Evolutionary conservation across 1,140 invertebrate genomes (phyloP).

Genomic region (Diorhabda elongata): DNA sequence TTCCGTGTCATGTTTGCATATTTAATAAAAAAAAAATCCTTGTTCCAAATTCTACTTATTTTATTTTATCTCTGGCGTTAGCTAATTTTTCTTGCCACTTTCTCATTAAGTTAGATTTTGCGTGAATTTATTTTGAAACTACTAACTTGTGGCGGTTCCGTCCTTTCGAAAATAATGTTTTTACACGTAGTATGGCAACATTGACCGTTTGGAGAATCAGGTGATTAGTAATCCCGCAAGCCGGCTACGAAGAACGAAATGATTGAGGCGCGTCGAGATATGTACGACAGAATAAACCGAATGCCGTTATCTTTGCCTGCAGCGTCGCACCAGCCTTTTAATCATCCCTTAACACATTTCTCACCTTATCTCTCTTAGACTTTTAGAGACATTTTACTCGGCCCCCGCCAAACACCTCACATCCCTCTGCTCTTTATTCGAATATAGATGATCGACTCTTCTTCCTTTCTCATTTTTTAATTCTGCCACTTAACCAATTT

Average conservation of each 20-base stretch:
- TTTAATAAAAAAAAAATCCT: too few species aligned
- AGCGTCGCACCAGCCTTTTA: slow-evolving; percentile 41
- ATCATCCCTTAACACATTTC: slow-evolving; percentile 45
- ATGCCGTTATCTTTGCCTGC: slow-evolving; percentile 37
- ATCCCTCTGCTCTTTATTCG: not conserved
- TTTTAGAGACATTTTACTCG: slow-evolving; percentile 4
- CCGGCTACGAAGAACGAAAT: slow-evolving; percentile 30
- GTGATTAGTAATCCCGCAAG: slow-evolving; percentile 38
- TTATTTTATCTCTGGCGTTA: too few species aligned
- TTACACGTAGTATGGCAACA: slow-evolving; percentile 8
- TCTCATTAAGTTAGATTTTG: too few species aligned
- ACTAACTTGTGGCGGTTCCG: too few species aligned
- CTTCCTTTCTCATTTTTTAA: not conserved
- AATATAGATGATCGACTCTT: not conserved
- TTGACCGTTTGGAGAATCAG: slow-evolving; percentile 25
- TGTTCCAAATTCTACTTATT: too few species aligned
- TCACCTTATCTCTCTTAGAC: slow-evolving; percentile 39
- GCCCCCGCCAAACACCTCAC: not conserved
- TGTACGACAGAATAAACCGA: slow-evolving; percentile 38
- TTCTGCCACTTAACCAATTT: slow-evolving; percentile 1
- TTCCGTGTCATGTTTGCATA: too few species aligned
- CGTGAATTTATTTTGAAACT: too few species aligned
- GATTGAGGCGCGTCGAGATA: slow-evolving; percentile 43
- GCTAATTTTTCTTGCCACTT: too few species aligned
- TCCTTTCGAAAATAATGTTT: too few species aligned